Percentiles rank a stretch among this genome's conserved stretches.
Conservation (phyloP, 2,797 vertebrate genomes). For the Valencia hispanica region DNA sequence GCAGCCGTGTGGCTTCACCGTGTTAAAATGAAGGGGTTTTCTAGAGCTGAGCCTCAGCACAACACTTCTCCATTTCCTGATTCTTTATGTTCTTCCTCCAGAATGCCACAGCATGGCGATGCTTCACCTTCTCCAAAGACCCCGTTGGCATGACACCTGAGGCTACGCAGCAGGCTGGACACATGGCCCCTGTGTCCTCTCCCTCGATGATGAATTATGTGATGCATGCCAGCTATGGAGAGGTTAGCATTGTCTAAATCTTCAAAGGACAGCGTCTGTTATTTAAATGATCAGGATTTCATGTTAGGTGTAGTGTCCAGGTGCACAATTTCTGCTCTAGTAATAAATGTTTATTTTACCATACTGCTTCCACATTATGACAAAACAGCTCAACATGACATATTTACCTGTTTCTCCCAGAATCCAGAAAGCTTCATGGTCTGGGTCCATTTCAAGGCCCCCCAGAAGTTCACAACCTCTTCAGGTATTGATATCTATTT, state of each 20-base stretch:
- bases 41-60: neutral
- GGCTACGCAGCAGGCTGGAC: slow-evolving; percentile 62
- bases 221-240: slow-evolving; percentile 89
- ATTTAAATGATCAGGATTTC: neutral
- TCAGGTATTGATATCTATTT: slow-evolving; percentile 81
- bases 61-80: neutral
- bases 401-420: slow-evolving; percentile 68
- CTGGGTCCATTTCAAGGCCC: slow-evolving; percentile 93
- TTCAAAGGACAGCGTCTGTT: neutral
- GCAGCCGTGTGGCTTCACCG: neutral
- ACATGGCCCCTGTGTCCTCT: slow-evolving; percentile 74
- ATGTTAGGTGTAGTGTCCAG: neutral
- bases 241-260: slow-evolving; percentile 79
- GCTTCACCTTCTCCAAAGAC: slow-evolving; percentile 92
- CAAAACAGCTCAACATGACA: neutral
- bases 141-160: slow-evolving; percentile 75
- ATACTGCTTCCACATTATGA: neutral
- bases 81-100: slow-evolving; percentile 54
- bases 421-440: slow-evolving; percentile 87
- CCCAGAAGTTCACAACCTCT: slow-evolving; percentile 80
- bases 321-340: neutral
- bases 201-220: slow-evolving; percentile 91
- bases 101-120: slow-evolving; percentile 92
- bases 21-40: neutral
- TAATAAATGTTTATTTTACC: neutral